A percentile compares a stretch with the other conserved stretches of the same genome.
Conservation (phyloP, 2,113 vertebrate species). For the Alethe castanea region DNA sequence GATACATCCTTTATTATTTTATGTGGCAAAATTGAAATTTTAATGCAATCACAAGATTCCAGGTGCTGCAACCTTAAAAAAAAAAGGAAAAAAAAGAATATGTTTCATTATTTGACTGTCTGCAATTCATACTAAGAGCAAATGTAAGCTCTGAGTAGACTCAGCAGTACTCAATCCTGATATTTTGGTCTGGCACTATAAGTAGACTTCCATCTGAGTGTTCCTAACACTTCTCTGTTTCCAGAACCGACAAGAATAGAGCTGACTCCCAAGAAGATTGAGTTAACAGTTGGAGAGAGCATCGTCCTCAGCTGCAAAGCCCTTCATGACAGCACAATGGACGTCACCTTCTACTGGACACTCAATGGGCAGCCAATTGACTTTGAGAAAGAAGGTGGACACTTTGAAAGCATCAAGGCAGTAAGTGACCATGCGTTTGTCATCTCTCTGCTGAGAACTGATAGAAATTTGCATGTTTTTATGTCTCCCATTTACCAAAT, state of each 20-base stretch:
- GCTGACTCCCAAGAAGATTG: conserved; percentile 85
- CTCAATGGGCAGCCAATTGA: conserved; percentile 87
- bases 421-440: conserved; percentile 78
- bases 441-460: neutral
- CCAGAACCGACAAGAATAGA: conserved; percentile 93
- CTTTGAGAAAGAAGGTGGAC: conserved; percentile 87
- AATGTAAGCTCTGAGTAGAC: neutral
- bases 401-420: conserved; percentile 94
- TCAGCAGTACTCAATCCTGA: neutral
- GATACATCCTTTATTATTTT: neutral
- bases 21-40: neutral
- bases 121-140: neutral
- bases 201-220: neutral
- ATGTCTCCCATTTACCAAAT: neutral
- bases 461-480: neutral
- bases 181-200: neutral
- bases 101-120: neutral
- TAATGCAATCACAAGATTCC: neutral
- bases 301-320: conserved; percentile 94
- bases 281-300: conserved; percentile 94
- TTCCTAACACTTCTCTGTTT: conserved; percentile 47
- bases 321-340: conserved; percentile 85
- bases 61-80: neutral
- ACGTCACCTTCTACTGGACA: conserved; percentile 90
- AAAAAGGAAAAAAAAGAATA: neutral